Conservation (phyloP, 2,113 vertebrate species). For the Urocolius indicus region DNA sequence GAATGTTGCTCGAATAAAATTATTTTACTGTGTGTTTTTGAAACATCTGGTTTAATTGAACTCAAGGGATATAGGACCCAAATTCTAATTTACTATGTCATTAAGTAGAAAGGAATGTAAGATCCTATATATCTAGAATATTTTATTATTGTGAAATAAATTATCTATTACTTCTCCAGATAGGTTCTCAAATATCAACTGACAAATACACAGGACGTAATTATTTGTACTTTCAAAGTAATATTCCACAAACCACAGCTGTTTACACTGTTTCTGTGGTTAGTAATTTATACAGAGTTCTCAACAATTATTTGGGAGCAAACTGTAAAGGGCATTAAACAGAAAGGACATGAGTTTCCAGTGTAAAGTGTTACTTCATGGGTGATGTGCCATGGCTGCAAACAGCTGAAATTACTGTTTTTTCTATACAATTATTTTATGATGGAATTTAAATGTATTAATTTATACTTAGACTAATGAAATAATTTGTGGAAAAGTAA, state of each 20-base stretch:
- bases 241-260: background rate
- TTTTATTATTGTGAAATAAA: constrained; percentile 19
- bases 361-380: background rate
- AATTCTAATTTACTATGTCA: constrained; percentile 44
- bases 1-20: constrained; percentile 8
- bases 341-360: background rate
- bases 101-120: constrained; percentile 33
- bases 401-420: background rate
- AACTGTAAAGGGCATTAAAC: accelerated
- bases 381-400: background rate
- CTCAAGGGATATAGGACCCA: constrained; percentile 7
- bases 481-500: background rate
- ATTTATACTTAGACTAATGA: background rate
- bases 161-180: background rate
- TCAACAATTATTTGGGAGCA: background rate
- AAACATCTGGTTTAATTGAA: constrained; percentile 62
- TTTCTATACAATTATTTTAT: background rate
- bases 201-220: background rate
- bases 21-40: background rate
- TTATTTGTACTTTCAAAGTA: background rate
- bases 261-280: background rate
- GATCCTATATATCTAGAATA: background rate
- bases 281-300: background rate
- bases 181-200: background rate
- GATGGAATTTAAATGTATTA: background rate